Base-by-base conservation (phyloP, 2,888 invertebrate genomes). In the Gryllus longicercus region DNA sequence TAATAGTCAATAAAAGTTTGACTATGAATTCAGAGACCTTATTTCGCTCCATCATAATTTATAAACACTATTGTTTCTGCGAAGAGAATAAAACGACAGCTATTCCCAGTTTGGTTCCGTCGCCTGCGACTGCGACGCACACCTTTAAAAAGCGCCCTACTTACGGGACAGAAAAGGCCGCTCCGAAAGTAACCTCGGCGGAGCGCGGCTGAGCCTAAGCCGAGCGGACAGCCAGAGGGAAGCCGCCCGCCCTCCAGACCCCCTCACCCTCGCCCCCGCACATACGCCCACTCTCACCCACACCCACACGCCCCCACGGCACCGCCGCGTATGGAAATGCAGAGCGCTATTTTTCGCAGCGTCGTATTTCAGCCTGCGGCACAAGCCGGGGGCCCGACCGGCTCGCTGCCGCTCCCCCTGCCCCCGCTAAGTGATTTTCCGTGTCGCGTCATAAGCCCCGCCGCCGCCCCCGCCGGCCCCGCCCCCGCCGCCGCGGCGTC, bases 291-390 rank as follows among this genome's bases (percentile, higher is more conserved):
- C 38, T 38, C 38, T 38, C 38, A 38, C 38, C 38, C 38, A 3
- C 38, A 38, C 38, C 2, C 2, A 3, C 38, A 4, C 38, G 38
- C 38, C 38, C 38, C 8, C 8, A 4, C 38, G 38, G 38, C 38
- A 2, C 38, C 38, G 38, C 38, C 63, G 63, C 63, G 63, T 63
- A 63, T 63, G 63, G 63, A 18, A 63, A 63, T 63, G 63, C 63
- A 63, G 63, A n/a, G n/a, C 63, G n/a, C 63, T 63, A 63, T 63
- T 63, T 63, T 63, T 63, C 63, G 63, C 63, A 14, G 63, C 63
- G 16, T 63, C 63, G 63, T 63, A 63, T 63, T 63, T 63, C 63
- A 63, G 63, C 63, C 63, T 63, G 16, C 63, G 63, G 63, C 63
- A 63, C 16, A 63, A 63, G 63, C 63, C 63, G 63, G 16, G 63